Evolutionary conservation across 2,113 vertebrate genomes (phyloP).

Genomic region (Corvus hawaiiensis): DNA sequence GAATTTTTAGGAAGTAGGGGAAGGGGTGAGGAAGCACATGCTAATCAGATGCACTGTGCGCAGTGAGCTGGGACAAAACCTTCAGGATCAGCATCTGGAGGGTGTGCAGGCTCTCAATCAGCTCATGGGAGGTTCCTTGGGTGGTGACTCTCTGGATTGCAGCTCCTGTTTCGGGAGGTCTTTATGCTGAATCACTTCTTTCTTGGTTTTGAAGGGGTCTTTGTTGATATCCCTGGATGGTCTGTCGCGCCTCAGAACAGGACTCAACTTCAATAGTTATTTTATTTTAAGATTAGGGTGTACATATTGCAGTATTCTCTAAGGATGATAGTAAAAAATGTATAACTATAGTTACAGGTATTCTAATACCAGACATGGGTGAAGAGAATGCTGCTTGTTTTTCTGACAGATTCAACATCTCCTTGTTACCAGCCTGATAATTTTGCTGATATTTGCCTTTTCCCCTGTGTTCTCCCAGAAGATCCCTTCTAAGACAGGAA

Average conservation of each 20-base stretch:
- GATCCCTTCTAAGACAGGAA: neutral
- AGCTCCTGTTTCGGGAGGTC: neutral
- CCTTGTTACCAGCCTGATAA: neutral
- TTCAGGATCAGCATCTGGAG: neutral
- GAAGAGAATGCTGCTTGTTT: neutral
- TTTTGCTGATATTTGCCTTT: neutral
- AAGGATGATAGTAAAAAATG: neutral
- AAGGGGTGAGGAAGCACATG: accelerated
- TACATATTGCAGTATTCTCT: neutral
- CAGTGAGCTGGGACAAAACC: neutral
- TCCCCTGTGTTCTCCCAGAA: neutral
- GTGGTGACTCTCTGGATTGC: neutral
- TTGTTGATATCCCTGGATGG: neutral
- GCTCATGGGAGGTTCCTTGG: neutral
- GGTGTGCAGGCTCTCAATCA: neutral
- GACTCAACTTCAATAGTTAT: neutral
- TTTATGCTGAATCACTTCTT: neutral
- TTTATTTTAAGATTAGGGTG: neutral
- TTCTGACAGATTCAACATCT: neutral
- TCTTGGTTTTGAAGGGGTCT: neutral
- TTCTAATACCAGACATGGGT: neutral
- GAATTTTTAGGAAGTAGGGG: neutral
- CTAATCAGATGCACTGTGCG: neutral
- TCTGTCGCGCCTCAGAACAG: neutral
- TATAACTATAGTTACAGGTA: neutral